These are phyloP conservation scores for Xenus cinereus DNA, from an alignment of 2,113 vertebrate species.

Conservation along the genomic window DNA sequence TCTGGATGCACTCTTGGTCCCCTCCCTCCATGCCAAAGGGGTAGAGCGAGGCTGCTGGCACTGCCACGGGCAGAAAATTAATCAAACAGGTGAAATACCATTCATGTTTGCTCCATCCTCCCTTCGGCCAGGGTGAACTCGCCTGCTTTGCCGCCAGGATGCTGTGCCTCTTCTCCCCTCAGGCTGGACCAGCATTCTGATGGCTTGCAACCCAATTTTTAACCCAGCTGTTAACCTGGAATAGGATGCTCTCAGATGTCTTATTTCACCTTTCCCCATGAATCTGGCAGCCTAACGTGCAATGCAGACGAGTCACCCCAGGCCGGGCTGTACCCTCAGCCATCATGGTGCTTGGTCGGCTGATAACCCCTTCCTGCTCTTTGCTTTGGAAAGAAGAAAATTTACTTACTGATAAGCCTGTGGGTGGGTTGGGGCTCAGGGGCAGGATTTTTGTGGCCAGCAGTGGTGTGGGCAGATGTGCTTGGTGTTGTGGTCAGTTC, in stretches of 20 bases:
- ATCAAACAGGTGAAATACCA: neutral
- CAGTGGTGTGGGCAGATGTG: neutral
- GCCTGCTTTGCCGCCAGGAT: neutral
- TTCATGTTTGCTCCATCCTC: neutral
- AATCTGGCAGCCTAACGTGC: neutral
- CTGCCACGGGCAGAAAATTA: neutral
- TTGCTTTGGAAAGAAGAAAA: neutral
- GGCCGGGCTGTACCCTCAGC: accelerated
- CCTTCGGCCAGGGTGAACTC: neutral
- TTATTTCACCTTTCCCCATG: neutral
- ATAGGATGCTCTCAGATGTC: neutral
- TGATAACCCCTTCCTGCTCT: neutral
- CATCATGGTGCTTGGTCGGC: accelerated
- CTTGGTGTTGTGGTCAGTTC: neutral
- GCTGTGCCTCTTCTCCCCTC: neutral
- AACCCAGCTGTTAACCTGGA: neutral
- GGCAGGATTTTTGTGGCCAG: neutral
- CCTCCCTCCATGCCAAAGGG: neutral
- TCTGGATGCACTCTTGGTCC: constrained; percentile 22
- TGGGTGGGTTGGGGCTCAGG: neutral
- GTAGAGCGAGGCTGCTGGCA: constrained; percentile 36
- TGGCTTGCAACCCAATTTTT: neutral
- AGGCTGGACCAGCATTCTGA: accelerated
- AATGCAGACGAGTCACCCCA: accelerated
- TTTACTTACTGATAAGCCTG: neutral